Evolutionary conservation across 2,797 vertebrate genomes (phyloP), one percentile per base, ranked within the genome.

Genomic region (Phaenicophaeus curvirostris): DNA sequence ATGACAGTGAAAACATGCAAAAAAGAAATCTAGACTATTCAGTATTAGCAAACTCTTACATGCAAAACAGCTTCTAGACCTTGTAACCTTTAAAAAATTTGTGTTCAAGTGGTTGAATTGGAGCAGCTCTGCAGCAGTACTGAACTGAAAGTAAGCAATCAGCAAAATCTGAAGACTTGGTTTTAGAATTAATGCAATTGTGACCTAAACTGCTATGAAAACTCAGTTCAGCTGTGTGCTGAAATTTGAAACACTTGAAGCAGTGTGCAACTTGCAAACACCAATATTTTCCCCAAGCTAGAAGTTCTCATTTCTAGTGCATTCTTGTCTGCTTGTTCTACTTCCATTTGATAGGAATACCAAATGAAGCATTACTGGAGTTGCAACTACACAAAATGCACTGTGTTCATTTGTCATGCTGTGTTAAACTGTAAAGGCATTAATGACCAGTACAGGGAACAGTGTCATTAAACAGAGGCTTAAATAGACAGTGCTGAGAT

Each of bases 371-470:
- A 65, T 46, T 85, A 51, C 61, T 93, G 57, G 67, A 90, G 50
- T 54, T 90, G 75, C 57, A 90, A 44, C 80, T 85, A 17, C 58
- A 9, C 65, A 78, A 92, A 93, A 77, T 63, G 27, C 67, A 62
- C 61, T 67, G 30, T 68, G 65, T 89, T 89, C 33, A 51, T 93
- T 93, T 85, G 81, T 90, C 78, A 69, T 83, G 68, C 68, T 96
- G 58, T 87, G 78, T 74, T 87, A 89, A 95, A 83, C 62, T 80
- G n/a, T 90, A 50, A 77, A 85, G 50, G 44, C 71, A 92, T 82
- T 95, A 90, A 90, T 88, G 77, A 85, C 48, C 63, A 75, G n/a
- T 57, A 78, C 53, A 77, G 62, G 57, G 81, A 79, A 83, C 23
- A 5, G 42, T 90, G 57, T 66, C 81, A 77, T 95, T 90, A 93